A percentile compares a stretch with the other conserved stretches of the same genome.
phyloP scores from a whole-genome alignment of 1,140 invertebrate species.

The Cyphomyrmex costatus region DNA sequence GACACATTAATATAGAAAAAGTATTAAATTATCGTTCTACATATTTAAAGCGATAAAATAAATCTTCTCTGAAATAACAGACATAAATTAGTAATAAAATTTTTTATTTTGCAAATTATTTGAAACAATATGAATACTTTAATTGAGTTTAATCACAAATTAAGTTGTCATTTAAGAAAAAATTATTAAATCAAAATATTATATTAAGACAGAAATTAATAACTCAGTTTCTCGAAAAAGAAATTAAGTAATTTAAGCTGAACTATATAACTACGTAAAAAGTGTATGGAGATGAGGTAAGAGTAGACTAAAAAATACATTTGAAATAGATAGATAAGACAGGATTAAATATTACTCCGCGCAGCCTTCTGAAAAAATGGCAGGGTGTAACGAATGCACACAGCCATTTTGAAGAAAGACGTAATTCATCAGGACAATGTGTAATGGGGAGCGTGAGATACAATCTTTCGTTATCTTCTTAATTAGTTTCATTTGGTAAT shows the following conservation, averaged over 20 bases:
- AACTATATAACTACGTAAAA: slow-evolving; percentile 4
- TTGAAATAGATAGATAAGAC: slow-evolving; percentile 25
- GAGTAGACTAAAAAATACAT: slow-evolving; percentile 20
- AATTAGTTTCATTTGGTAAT: slow-evolving; percentile 81
- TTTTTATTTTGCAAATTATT: not conserved
- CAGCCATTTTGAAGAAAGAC: slow-evolving; percentile 48
- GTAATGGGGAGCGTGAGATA: slow-evolving; percentile 70
- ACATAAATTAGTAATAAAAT: not conserved
- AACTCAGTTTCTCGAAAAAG: not conserved
- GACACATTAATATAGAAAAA: too few species aligned
- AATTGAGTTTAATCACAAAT: not conserved
- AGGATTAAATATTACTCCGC: slow-evolving; percentile 46
- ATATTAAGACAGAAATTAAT: not conserved
- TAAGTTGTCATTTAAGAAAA: not conserved
- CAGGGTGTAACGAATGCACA: slow-evolving; percentile 34
- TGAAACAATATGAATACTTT: not conserved
- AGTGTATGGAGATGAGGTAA: not conserved
- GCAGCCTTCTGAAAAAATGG: slow-evolving; percentile 31
- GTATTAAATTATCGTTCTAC: not conserved
- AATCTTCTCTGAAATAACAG: not conserved
- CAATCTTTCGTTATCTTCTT: slow-evolving; percentile 80
- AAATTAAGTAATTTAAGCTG: not conserved
- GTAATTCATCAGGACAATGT: slow-evolving; percentile 66
- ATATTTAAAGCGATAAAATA: not conserved
- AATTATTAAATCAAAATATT: slow-evolving; percentile 7